These are phyloP conservation scores for Nycteola revayana DNA, from an alignment of 2,888 invertebrate species.

Conservation along the genomic window DNA sequence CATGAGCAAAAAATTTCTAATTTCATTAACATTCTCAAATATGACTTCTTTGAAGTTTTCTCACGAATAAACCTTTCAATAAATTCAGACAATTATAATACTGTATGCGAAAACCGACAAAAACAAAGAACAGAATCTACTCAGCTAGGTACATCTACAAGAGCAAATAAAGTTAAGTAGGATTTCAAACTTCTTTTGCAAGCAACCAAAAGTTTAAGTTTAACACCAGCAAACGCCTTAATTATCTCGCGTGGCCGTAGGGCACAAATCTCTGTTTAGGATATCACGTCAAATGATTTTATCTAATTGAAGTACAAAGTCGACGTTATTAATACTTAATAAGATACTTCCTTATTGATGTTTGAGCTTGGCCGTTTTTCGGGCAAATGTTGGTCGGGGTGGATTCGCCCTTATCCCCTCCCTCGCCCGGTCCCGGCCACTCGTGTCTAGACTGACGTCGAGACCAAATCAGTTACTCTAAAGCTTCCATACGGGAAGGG, in stretches of 20 bases:
- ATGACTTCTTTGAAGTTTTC: too few relatives aligned
- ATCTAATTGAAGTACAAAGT: constrained; percentile 50
- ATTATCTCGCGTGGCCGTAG: constrained; percentile 40
- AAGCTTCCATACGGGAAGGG: constrained; percentile 43
- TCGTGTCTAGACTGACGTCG: constrained; percentile 67
- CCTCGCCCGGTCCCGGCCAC: constrained; percentile 41
- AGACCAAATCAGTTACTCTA: constrained; percentile 60
- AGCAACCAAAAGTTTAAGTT: constrained; percentile 22
- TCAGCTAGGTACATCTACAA: constrained; percentile 34
- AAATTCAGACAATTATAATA: not conserved
- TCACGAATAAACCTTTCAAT: too few relatives aligned
- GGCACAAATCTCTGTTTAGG: constrained; percentile 43
- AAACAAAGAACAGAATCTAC: constrained; percentile 41
- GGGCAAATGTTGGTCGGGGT: constrained; percentile 62
- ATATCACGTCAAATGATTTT: constrained; percentile 47
- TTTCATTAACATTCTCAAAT: too few relatives aligned
- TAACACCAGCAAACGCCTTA: constrained; percentile 32
- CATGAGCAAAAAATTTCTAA: too few relatives aligned
- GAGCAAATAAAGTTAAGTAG: constrained; percentile 50
- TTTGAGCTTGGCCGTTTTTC: constrained; percentile 56
- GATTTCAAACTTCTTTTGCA: constrained; percentile 36
- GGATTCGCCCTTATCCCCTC: constrained; percentile 48
- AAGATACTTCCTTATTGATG: constrained; percentile 60
- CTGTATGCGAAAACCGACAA: constrained; percentile 26
- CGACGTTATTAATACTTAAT: constrained; percentile 52